Conservation (phyloP, 2,113 vertebrate species). For the Nibea coibor region DNA sequence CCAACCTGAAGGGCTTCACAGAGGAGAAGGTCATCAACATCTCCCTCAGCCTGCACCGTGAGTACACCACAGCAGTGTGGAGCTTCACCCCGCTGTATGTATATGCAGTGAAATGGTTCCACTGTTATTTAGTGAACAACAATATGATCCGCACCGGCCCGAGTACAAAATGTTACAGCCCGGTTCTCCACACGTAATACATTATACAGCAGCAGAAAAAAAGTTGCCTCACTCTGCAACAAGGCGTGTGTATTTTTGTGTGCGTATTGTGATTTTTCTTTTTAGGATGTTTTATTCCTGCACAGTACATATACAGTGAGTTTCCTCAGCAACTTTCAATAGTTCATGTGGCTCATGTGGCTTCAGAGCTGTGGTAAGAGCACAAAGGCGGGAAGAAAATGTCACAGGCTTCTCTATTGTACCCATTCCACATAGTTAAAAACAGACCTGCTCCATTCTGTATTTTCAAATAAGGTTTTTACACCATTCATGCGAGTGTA, state of each 20-base stretch:
- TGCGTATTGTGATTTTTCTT: not conserved
- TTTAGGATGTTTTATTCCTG: not conserved
- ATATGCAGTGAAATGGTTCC: not conserved
- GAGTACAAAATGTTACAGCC: not conserved
- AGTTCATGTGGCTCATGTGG: too few relatives aligned
- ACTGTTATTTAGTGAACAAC: not conserved
- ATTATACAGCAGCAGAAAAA: not conserved
- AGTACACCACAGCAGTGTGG: constrained; percentile 75
- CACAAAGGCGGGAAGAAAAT: not conserved
- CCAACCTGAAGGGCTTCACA: constrained; percentile 93
- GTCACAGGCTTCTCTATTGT: not conserved
- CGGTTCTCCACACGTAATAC: not conserved
- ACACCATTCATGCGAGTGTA: too few relatives aligned
- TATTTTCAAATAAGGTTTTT: not conserved
- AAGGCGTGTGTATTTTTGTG: not conserved
- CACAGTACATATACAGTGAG: not conserved
- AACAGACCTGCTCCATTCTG: not conserved
- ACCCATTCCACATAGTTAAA: not conserved
- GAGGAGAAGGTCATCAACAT: constrained; percentile 95
- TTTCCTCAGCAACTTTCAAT: not conserved
- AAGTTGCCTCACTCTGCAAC: not conserved
- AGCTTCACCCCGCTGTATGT: not conserved
- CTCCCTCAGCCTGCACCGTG: constrained; percentile 96
- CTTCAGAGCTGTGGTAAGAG: not conserved
- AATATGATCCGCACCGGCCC: not conserved